phyloP scores from a whole-genome alignment of 2,797 vertebrate genomes.

The Yasuhikotakia modesta region DNA sequence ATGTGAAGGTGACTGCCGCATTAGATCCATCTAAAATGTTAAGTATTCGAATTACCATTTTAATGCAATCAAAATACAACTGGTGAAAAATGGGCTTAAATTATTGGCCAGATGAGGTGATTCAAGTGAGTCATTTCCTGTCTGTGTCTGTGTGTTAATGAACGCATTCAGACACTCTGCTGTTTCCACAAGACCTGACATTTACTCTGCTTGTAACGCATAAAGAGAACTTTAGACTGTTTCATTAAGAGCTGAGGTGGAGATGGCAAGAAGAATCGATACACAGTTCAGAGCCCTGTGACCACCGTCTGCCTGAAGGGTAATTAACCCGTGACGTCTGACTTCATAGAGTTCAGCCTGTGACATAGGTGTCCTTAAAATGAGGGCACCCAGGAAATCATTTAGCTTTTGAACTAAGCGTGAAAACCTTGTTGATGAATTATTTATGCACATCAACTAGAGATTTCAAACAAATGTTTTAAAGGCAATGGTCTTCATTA shows the following conservation, averaged over 20 bases:
- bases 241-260: constrained; percentile 54
- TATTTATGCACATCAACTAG: constrained; percentile 67
- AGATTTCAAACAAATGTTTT: constrained; percentile 34
- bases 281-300: constrained; percentile 56
- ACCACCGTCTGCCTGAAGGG: constrained; percentile 55
- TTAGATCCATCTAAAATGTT: constrained; percentile 3
- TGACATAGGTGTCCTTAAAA: constrained; percentile 46
- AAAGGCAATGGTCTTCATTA: not conserved
- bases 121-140: not conserved
- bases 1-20: constrained; percentile 23
- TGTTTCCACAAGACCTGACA: constrained; percentile 48
- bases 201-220: constrained; percentile 51
- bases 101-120: constrained; percentile 17
- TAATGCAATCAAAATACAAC: constrained; percentile 2
- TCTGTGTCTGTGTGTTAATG: constrained; percentile 14
- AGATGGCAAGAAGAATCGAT: constrained; percentile 38
- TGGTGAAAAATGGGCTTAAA: not conserved
- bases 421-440: constrained; percentile 61
- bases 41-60: constrained; percentile 3
- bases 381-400: constrained; percentile 52
- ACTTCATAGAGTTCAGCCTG: constrained; percentile 31
- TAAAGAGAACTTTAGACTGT: constrained; percentile 52
- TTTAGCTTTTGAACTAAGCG: constrained; percentile 52
- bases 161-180: constrained; percentile 36
- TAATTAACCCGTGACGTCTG: constrained; percentile 59